Conservation (phyloP, 2,113 vertebrate species). For the Phyllopteryx taeniolatus region DNA sequence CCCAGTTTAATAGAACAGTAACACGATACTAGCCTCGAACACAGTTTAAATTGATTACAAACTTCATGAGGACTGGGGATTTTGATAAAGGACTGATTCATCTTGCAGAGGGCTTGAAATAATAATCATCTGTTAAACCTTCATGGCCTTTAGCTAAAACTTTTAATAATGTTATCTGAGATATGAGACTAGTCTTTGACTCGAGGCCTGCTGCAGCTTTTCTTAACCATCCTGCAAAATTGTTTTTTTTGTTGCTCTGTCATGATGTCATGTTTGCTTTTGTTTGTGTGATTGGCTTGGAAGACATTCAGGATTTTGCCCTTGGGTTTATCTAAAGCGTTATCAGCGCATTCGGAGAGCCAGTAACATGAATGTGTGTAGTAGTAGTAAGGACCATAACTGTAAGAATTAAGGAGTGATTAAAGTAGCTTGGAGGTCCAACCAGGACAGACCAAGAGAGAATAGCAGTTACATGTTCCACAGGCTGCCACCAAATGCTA, state of each 20-base stretch:
- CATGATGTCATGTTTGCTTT: slow-evolving; percentile 55
- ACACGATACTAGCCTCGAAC: slow-evolving; percentile 67
- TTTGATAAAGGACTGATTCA: slow-evolving; percentile 78
- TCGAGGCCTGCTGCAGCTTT: slow-evolving; percentile 28
- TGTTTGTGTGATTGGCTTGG: slow-evolving; percentile 54
- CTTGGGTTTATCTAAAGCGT: slow-evolving; percentile 68
- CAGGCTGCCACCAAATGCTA: slow-evolving; percentile 46
- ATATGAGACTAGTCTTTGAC: slow-evolving; percentile 69
- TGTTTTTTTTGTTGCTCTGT: slow-evolving; percentile 40
- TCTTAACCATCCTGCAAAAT: slow-evolving; percentile 31
- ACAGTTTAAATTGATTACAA: slow-evolving; percentile 74
- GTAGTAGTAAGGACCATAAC: slow-evolving; percentile 23
- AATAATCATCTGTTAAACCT: slow-evolving; percentile 74
- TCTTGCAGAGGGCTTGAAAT: slow-evolving; percentile 74
- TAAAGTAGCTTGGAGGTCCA: not conserved
- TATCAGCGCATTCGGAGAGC: slow-evolving; percentile 44
- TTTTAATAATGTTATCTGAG: slow-evolving; percentile 74
- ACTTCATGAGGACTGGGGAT: slow-evolving; percentile 68
- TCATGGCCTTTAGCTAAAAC: slow-evolving; percentile 59
- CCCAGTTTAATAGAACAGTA: slow-evolving; percentile 73
- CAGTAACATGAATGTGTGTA: slow-evolving; percentile 28
- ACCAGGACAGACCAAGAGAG: slow-evolving; percentile 18
- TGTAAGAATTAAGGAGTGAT: not conserved
- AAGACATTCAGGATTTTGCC: slow-evolving; percentile 57
- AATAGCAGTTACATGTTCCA: slow-evolving; percentile 35